Evolutionary conservation across 2,888 invertebrate genomes (phyloP), one percentile per base, ranked within the genome.

Genomic region (Scotopteryx bipunctaria): DNA sequence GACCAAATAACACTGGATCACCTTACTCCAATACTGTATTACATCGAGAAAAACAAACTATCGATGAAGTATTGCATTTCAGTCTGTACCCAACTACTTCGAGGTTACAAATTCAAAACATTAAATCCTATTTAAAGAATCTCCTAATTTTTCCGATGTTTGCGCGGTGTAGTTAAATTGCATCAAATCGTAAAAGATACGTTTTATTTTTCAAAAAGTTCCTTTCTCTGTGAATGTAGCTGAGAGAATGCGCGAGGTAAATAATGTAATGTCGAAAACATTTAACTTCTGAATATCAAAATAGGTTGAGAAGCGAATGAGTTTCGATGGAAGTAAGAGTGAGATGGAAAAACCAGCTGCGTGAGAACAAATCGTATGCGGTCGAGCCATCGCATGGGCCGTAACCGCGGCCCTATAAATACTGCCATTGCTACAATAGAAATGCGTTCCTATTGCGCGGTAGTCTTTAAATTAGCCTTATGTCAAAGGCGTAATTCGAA

Each of bases 1-100:
- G 88, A 89, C 88, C 83, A 89, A 88, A 88, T 89, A 89, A 80
- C 71, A 63, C 50, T 73, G 73, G 70, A 71, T 83, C 82, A 65
- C 62, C 71, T 85, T 85, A 83, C 82, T 64, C 70, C 69, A 78
- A 77, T 72, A 70, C 72, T 71, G 73, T 67, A 63, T 67, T 69
- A 67, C 68, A 68, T 63, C 57, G 52, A 72, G 72, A 72, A 82
- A 80, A 83, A 79, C 69, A 66, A 69, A 69, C 69, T 64, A 66
- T 67, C 66, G 63, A 60, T 57, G 60, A 59, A 64, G 74, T 74
- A 70, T 81, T 75, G 61, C 55, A 62, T 83, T 83, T 69, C 83
- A 73, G 55, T 66, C 67, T 67, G 69, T 66, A 59, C 62, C 69
- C 65, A 60, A 62, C 57, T 45, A 67, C 61, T 65, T 62, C 73